These are phyloP conservation scores for Catharus bicknelli DNA, from an alignment of 2,113 vertebrate genomes.

Conservation along the genomic window DNA sequence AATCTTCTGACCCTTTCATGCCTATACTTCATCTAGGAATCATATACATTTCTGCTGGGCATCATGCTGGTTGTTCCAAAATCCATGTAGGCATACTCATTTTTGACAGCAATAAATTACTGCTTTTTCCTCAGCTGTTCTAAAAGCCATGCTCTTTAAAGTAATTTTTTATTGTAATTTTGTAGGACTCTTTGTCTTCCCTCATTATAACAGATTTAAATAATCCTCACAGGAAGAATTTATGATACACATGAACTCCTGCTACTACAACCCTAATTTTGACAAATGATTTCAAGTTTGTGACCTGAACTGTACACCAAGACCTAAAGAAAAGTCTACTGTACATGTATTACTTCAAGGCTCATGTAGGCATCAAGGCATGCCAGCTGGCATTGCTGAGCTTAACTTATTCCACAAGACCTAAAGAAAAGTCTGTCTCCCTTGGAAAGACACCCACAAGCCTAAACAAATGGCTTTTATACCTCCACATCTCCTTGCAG, in stretches of 20 bases:
- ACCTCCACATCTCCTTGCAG: background rate
- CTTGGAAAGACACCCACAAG: background rate
- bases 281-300: background rate
- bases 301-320: background rate
- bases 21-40: background rate
- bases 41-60: background rate
- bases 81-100: background rate
- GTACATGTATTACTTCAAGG: background rate
- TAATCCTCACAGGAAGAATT: background rate
- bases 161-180: background rate
- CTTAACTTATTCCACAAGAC: background rate
- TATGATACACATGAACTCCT: background rate
- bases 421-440: background rate
- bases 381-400: background rate
- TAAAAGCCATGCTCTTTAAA: background rate
- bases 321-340: background rate
- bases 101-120: background rate
- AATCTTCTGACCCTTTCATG: background rate
- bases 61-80: background rate
- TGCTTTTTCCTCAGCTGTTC: background rate
- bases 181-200: background rate
- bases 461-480: background rate
- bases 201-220: background rate
- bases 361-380: background rate
- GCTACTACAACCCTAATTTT: background rate